A percentile compares a stretch with the other conserved stretches of the same genome.
These are phyloP conservation scores for Lagopus leucura DNA, from an alignment of 2,113 vertebrate genomes.

Conservation along the genomic window DNA sequence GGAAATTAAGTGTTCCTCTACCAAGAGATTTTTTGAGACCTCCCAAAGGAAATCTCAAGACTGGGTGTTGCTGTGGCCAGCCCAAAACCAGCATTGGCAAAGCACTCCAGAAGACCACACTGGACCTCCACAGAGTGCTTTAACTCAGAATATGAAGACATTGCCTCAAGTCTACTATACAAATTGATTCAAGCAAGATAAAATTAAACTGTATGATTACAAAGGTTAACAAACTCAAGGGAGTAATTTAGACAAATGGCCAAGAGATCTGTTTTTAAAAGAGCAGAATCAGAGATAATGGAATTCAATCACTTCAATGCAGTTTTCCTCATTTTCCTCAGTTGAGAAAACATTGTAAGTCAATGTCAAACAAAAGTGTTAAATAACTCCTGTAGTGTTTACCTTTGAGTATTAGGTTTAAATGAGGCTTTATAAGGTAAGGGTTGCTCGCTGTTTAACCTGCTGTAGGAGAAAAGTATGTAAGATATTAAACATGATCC, in stretches of 20 bases:
- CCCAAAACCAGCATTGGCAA: background rate
- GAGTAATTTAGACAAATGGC: conserved; percentile 26
- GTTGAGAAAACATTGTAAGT: conserved; percentile 36
- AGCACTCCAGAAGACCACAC: background rate
- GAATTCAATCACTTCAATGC: conserved; percentile 24
- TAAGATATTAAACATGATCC: background rate
- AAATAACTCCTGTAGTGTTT: conserved; percentile 27
- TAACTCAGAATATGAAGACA: background rate
- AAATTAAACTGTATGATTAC: conserved; percentile 34
- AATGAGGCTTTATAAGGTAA: conserved; percentile 46
- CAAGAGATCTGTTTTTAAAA: background rate
- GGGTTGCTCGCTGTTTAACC: conserved; percentile 22
- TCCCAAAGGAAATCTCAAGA: background rate
- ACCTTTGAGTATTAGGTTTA: conserved; percentile 18
- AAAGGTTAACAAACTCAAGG: conserved; percentile 32
- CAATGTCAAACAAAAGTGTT: conserved; percentile 37
- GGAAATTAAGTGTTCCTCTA: background rate
- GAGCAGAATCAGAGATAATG: conserved; percentile 13
- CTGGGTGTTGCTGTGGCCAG: background rate
- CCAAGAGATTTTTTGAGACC: background rate
- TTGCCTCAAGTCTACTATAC: background rate
- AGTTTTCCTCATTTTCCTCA: conserved; percentile 31
- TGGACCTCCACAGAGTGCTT: background rate
- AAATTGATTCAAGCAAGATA: background rate
- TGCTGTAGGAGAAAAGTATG: conserved; percentile 1